A percentile compares a stretch with the other conserved stretches of the same genome.
Conservation (phyloP, 2,888 invertebrate species). For the Dynastes maya region DNA sequence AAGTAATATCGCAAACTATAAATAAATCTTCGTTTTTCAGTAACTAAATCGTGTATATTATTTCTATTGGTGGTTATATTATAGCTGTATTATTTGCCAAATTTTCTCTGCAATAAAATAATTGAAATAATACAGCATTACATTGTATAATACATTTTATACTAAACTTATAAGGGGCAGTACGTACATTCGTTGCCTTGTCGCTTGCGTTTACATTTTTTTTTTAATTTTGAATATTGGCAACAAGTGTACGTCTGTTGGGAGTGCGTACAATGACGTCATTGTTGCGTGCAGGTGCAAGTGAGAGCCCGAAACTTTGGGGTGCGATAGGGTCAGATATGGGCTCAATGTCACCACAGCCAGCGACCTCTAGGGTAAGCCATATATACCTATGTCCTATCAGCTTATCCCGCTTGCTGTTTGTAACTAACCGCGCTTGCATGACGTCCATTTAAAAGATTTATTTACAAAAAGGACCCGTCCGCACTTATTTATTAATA, state of each 20-base stretch:
- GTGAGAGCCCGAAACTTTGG: constrained; percentile 74
- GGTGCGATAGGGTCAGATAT: constrained; percentile 72
- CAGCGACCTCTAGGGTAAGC: constrained; percentile 77
- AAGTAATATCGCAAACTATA: not conserved
- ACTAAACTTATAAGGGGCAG: constrained; percentile 64
- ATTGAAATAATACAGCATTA: not conserved
- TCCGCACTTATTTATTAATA: constrained; percentile 1
- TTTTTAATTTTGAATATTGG: constrained; percentile 10
- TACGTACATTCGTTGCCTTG: constrained; percentile 59
- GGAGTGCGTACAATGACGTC: constrained; percentile 69
- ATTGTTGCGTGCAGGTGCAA: constrained; percentile 73
- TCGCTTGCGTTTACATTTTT: constrained; percentile 11
- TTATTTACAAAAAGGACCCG: not conserved
- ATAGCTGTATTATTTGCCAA: not conserved
- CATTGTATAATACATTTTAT: constrained; percentile 38
- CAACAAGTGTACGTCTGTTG: constrained; percentile 69
- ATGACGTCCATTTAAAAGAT: constrained; percentile 51
- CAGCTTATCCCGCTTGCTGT: constrained; percentile 63
- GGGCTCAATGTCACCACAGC: constrained; percentile 73
- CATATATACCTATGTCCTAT: constrained; percentile 61
- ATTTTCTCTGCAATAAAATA: not conserved
- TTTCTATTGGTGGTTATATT: not conserved
- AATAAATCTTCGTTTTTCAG: no score
- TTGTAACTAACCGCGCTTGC: constrained; percentile 62
- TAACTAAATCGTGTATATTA: not conserved